Evolutionary conservation across 2,797 vertebrate genomes (phyloP), one percentile per base, ranked within the genome.

Genomic region (Yasuhikotakia modesta): DNA sequence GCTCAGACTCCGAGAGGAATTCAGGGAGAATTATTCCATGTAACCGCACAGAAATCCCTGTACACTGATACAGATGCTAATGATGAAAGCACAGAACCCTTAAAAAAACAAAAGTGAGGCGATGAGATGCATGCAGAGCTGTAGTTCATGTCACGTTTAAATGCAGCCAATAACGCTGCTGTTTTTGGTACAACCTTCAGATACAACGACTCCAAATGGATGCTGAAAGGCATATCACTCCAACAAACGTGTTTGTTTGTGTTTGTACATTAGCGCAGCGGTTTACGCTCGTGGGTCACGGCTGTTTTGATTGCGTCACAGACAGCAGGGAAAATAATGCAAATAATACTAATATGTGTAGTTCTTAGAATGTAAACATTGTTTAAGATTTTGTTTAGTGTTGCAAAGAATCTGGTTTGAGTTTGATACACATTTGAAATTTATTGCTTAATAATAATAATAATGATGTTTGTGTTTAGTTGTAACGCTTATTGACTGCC

Each of bases 1-100:
- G 89, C 80, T 87, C 84, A 86, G 90, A 87, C 89, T 86, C 85
- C 80, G 85, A 88, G 87, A 89, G 91, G 90, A 90, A 93, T 92
- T 91, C 85, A 88, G 89, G 88, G 88, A 82, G 87, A 92, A 88
- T 81, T 91, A 91, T 91, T 94, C 91, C 91, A 91, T 92, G 91
- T 89, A 86, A 88, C 88, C 91, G 87, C 86, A 90, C 84, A 46
- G 86, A 88, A 89, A 81, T 87, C 87, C 79, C 82, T 85, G 84
- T 88, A 85, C 79, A 82, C 86, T 90, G 89, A 91, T 88, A 90
- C 82, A 74, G 61, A 86, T 87, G 82, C 86, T 86, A 88, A 92
- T 92, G 90, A 79, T 90, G 78, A 90, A 92, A 92, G 89, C 90
- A 92, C 90, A 91, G 84, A 87, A 80, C 83, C 71, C 83, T 85